Conservation (phyloP, 2,113 vertebrate species). For the Corythaeola cristata region DNA sequence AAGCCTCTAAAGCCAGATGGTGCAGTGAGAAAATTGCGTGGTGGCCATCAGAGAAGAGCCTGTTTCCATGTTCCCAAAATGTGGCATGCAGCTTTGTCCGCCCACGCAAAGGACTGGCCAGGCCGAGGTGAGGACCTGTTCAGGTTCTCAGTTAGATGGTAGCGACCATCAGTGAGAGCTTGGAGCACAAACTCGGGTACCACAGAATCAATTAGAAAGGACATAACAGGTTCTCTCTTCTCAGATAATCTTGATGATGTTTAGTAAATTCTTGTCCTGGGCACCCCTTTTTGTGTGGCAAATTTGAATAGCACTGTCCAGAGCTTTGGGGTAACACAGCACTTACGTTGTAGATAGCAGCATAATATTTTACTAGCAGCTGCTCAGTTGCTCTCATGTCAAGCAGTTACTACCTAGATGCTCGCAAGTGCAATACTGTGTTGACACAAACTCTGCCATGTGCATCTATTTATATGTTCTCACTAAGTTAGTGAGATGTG, state of each 20-base stretch:
- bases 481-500: background rate
- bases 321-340: background rate
- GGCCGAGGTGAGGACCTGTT: background rate
- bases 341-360: constrained; percentile 18
- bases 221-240: background rate
- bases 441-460: constrained; percentile 46
- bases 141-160: background rate
- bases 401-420: constrained; percentile 40
- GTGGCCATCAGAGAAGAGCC: background rate
- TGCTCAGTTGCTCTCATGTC: background rate
- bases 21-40: background rate
- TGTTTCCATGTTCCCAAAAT: background rate
- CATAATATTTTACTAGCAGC: background rate
- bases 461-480: constrained; percentile 47
- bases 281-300: background rate
- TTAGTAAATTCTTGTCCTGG: background rate
- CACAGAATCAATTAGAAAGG: background rate
- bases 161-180: background rate
- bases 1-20: background rate
- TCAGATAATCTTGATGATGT: background rate
- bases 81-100: background rate
- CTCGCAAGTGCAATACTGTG: constrained; percentile 9
- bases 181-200: background rate
- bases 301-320: background rate
- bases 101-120: background rate